A percentile compares a stretch with the other conserved stretches of the same genome.
Evolutionary conservation across 2,888 invertebrate genomes (phyloP).

Genomic region (Acrobeloides nanus): DNA sequence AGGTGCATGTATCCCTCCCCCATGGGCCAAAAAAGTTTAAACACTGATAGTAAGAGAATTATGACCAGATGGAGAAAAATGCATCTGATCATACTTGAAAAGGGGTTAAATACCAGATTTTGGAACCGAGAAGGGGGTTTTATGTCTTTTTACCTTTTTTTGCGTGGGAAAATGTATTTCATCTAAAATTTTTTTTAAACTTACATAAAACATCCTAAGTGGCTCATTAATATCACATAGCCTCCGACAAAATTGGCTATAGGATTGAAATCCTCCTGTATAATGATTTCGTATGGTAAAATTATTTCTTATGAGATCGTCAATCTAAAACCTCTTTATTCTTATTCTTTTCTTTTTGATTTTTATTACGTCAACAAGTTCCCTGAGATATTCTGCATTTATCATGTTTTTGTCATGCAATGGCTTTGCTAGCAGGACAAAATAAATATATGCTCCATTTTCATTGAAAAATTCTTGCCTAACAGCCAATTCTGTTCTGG

Average conservation of each 20-base stretch:
- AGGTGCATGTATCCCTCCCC: too few species aligned
- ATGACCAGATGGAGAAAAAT: too few species aligned
- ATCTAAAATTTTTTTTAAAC: too few species aligned
- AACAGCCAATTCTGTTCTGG: slow-evolving; percentile 22
- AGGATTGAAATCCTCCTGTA: slow-evolving; percentile 28
- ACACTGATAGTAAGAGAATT: too few species aligned
- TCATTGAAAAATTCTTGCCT: slow-evolving; percentile 20
- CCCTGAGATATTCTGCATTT: slow-evolving; percentile 29
- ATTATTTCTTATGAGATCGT: slow-evolving; percentile 31
- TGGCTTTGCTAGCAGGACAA: slow-evolving; percentile 40
- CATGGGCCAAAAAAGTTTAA: too few species aligned
- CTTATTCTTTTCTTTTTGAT: too few species aligned
- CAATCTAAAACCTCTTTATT: slow-evolving; percentile 16
- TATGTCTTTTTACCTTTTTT: too few species aligned
- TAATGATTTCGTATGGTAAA: slow-evolving; percentile 31
- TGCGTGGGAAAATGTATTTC: too few species aligned
- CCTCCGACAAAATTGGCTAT: slow-evolving; percentile 33
- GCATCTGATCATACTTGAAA: too few species aligned
- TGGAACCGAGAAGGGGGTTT: too few species aligned
- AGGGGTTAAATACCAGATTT: too few species aligned
- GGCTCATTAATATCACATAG: slow-evolving; percentile 42
- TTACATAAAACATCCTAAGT: slow-evolving; percentile 35
- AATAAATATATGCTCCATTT: slow-evolving; percentile 31
- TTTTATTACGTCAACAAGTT: slow-evolving; percentile 29
- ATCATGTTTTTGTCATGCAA: slow-evolving; percentile 29